These are phyloP conservation scores for Rhodeus uyekii DNA, from an alignment of 2,797 vertebrate species.

Conservation along the genomic window DNA sequence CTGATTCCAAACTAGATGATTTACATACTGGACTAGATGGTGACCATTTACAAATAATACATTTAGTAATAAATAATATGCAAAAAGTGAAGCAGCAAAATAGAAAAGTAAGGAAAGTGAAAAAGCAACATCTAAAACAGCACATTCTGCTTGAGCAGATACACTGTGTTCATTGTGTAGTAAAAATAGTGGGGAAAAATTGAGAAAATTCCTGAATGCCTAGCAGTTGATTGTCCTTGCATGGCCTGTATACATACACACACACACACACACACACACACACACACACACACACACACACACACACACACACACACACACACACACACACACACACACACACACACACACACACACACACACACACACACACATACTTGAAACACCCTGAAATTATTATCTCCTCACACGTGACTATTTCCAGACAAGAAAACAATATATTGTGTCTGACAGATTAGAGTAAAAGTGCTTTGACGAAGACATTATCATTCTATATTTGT, in stretches of 20 bases:
- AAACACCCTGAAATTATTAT: background rate
- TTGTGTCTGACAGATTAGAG: background rate
- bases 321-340: no score
- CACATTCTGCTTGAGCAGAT: background rate
- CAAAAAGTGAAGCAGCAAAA: background rate
- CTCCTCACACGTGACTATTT: background rate
- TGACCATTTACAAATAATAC: background rate
- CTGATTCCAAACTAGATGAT: no score
- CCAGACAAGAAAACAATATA: background rate
- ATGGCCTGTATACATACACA: background rate
- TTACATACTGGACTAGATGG: background rate
- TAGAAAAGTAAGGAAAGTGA: background rate
- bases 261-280: background rate
- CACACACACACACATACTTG: background rate
- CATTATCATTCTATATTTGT: background rate
- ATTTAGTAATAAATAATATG: background rate
- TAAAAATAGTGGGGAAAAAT: background rate
- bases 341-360: background rate
- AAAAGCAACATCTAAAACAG: background rate
- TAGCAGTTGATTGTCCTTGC: background rate
- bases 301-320: background rate
- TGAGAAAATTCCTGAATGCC: background rate
- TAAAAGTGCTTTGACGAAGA: background rate
- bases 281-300: background rate
- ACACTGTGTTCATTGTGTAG: background rate